Evolutionary conservation across 2,888 invertebrate species (phyloP).

Genomic region (Uropetala carovei): DNA sequence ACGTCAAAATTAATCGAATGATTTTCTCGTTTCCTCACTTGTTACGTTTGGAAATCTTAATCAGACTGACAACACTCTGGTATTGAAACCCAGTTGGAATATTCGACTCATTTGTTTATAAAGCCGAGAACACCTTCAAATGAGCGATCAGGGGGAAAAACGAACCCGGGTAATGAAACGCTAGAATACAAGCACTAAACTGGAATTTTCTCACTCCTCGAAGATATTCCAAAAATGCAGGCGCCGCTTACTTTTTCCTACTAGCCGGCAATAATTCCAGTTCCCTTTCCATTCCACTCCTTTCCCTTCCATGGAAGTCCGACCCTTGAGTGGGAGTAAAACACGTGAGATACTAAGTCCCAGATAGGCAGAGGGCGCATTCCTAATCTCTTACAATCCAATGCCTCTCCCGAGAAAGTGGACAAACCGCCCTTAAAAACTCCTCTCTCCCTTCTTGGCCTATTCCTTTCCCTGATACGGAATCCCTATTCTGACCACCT

Average conservation of each 20-base stretch:
- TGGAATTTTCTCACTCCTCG: slow-evolving; percentile 28
- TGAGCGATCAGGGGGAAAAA: background rate
- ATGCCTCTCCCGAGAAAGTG: background rate
- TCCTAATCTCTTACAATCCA: background rate
- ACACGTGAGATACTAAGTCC: background rate
- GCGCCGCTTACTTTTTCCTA: background rate
- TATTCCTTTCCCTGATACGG: too few relatives aligned
- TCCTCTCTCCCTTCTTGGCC: too few relatives aligned
- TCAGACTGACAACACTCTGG: background rate
- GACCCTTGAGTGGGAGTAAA: background rate
- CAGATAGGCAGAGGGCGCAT: background rate
- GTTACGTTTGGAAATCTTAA: background rate
- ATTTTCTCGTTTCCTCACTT: too few relatives aligned
- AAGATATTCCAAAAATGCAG: background rate
- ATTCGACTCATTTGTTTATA: background rate
- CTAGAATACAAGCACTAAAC: slow-evolving; percentile 2
- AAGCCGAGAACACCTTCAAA: background rate
- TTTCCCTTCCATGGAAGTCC: too few relatives aligned
- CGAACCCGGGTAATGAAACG: slow-evolving; percentile 13
- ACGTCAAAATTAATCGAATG: too few relatives aligned
- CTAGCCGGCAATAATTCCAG: too few relatives aligned
- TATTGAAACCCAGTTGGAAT: background rate
- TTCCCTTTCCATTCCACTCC: too few relatives aligned
- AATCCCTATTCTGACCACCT: too few relatives aligned
- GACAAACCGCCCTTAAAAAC: too few relatives aligned